A percentile compares a stretch with the other conserved stretches of the same genome.
These are phyloP conservation scores for Patella caerulea DNA, from an alignment of 2,888 invertebrate genomes.

Conservation along the genomic window DNA sequence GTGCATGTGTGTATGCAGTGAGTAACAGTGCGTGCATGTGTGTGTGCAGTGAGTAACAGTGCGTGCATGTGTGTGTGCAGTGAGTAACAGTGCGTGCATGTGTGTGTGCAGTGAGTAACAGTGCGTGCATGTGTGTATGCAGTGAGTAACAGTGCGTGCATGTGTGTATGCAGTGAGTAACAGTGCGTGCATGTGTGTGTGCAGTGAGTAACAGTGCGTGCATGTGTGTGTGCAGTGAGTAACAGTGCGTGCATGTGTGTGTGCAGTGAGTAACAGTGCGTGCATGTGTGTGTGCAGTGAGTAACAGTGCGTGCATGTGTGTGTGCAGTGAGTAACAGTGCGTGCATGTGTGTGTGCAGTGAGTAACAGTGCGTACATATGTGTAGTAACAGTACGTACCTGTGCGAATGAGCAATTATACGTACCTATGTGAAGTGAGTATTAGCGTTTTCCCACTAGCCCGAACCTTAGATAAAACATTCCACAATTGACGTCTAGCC, in stretches of 20 bases:
- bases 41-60: constrained; percentile 86
- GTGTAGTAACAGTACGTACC: constrained; percentile 81
- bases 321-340: constrained; percentile 82
- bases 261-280: no score
- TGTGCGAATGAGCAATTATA: constrained; percentile 39
- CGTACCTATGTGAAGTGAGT: constrained; percentile 79
- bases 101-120: constrained; percentile 80
- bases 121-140: constrained; percentile 74
- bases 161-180: no score
- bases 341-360: constrained; percentile 63
- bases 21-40: constrained; percentile 71
- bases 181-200: not conserved
- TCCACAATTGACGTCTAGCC: constrained; percentile 86
- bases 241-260: no score
- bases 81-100: constrained; percentile 74
- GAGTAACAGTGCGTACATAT: constrained; percentile 71
- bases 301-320: constrained; percentile 72
- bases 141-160: constrained; percentile 73
- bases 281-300: constrained; percentile 78
- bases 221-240: constrained; percentile 78
- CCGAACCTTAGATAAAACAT: constrained; percentile 70
- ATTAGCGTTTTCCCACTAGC: constrained; percentile 83
- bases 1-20: constrained; percentile 59
- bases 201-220: constrained; percentile 26
- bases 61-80: constrained; percentile 76